Base-by-base conservation (phyloP, 2,797 vertebrate species). In the Capromys pilorides region DNA sequence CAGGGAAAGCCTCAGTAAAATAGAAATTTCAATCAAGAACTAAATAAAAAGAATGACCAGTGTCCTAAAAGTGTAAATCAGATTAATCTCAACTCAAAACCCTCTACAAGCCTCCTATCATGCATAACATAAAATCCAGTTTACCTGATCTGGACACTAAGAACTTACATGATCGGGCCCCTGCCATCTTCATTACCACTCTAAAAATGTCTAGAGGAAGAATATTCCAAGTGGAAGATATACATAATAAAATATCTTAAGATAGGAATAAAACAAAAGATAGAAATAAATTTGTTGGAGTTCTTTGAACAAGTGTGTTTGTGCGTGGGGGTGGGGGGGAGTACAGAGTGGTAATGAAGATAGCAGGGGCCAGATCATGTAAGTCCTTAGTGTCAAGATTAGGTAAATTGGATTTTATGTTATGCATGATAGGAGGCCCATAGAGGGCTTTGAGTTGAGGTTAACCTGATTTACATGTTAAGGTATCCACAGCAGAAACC, bases 61-160 rank as follows among this genome's bases (percentile, higher is more conserved):
- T 36, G 41, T 92, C 57, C 82, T 91, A 41, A 69, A 83, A 78
- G 14, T 91, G 71, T 45, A 39, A 93, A 69, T 94, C 45, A 91
- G 51, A 26, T 81, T 93, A 67, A n/a, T 66, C 85, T 90, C 78
- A 80, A 49, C n/a, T 95, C 78, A 83, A 84, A 96, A 84, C 7
- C 57, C 24, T 77, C 80, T 64, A 54, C 79, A 19, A 45, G 71
- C 24, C 77, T 95, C 54, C 57, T 31, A 57, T 81, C 59, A 77
- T 19, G 83, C 13, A 66, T 26, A 31, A 33, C 77, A 94, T 73
- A 78, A 91, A 91, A 93, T 71, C 71, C 41, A 59, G 90, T 85
- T 57, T 67, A n/a, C 26, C 77, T 24, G 57, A 41, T 9, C 67
- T 75, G 61, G 73, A 33, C 19, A 59, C 33, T 77, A 77, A 91